Evolutionary conservation across 2,797 vertebrate genomes (phyloP).

Genomic region (Hippopotamyrus pictus): DNA sequence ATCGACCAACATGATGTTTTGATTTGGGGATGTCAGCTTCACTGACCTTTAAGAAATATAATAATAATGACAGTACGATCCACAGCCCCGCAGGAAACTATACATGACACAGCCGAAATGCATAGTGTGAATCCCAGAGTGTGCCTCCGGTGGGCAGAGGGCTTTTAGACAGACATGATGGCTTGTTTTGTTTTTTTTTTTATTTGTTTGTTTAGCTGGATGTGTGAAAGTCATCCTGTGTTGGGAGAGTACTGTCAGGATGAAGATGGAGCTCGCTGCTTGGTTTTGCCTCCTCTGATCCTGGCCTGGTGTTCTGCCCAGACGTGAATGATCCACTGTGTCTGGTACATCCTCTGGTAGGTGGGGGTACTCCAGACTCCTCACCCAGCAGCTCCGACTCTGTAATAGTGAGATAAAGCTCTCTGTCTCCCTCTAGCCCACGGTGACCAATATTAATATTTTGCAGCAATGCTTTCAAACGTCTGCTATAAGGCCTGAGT

Average conservation of each 20-base stretch:
- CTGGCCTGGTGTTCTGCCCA: neutral
- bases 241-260: neutral
- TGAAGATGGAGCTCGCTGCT: neutral
- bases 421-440: neutral
- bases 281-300: neutral
- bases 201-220: neutral
- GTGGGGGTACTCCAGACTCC: neutral
- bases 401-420: neutral
- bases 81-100: neutral
- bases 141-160: neutral
- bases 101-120: slow-evolving; percentile 8
- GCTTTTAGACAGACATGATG: slow-evolving; percentile 20
- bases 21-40: slow-evolving; percentile 17
- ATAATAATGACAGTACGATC: slow-evolving; percentile 11
- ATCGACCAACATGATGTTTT: slow-evolving; percentile 13
- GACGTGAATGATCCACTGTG: neutral
- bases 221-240: neutral
- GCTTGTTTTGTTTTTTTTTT: slow-evolving; percentile 1
- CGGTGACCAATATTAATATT: neutral
- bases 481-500: neutral
- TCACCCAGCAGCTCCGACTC: neutral
- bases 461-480: neutral
- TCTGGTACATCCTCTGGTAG: neutral
- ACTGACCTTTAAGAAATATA: slow-evolving; percentile 23
- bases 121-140: slow-evolving; percentile 16